Base-by-base conservation (phyloP, 2,888 invertebrate genomes). In the Margaritifera margaritifera region DNA sequence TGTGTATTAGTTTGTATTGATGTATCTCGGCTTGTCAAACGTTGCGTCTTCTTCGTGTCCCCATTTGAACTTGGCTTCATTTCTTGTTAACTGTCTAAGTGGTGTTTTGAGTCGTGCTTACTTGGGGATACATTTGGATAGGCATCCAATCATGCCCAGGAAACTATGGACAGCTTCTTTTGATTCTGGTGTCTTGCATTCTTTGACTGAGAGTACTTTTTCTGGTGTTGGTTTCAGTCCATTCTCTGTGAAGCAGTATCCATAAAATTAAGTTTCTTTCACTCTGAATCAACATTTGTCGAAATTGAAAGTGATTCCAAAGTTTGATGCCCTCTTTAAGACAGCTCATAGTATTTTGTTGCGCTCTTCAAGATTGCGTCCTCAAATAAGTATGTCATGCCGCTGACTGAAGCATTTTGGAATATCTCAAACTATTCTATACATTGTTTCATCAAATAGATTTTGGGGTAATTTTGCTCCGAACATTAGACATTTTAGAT, bases 111-210 rank as follows among this genome's bases (percentile, higher is more conserved):
- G n/a, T n/a, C n/a, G n/a, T n/a, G n/a, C n/a, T n/a, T n/a, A 71
- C 24, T 60, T 22, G 51, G 63, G 63, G 42, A 67, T 71, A 22
- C 66, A 71, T 52, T 66, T 66, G 25, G 71, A 66, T 6, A 66
- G 24, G 51, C 63, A 71, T 22, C 60, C 64, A 15, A 68, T 57
- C 64, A 64, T 64, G 6, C 68, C 68, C 3, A 64, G 25, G 24
- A 64, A 71, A 52, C 71, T 71, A 24, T 61, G 20, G 15, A 66
- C 64, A 19, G 25, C 64, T 57, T 66, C 61, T 56, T 61, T 67
- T 11, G 54, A 53, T 62, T 67, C 63, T 31, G 71, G 67, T 24
- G 51, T 19, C 27, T 59, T 63, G 25, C 24, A 50, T 2, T 67
- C 60, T 57, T 67, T 63, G 6, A 63, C 71, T n/a, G 63, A 66